Conservation (phyloP, 2,888 invertebrate genomes). For the Liodrosophila aerea region DNA sequence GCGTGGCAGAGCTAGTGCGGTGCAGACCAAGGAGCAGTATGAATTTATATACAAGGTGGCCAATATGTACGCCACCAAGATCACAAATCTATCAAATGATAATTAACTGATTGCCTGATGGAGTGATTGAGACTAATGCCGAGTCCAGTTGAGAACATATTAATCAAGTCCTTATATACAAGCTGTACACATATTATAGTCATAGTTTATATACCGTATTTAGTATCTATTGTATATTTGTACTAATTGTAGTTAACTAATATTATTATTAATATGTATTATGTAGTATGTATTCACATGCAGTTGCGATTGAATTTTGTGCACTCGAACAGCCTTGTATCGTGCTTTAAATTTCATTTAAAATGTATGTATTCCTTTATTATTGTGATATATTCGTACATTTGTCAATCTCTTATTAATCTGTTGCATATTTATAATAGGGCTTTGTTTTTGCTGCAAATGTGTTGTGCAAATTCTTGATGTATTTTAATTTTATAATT, state of each 20-base stretch:
- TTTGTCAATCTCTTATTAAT: slow-evolving; percentile 68
- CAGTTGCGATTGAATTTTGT: slow-evolving; percentile 34
- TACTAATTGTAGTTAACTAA: slow-evolving; percentile 22
- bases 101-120: slow-evolving; percentile 60
- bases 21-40: slow-evolving; percentile 96
- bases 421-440: slow-evolving; percentile 74
- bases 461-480: slow-evolving; percentile 35
- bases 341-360: slow-evolving; percentile 66
- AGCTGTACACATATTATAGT: slow-evolving; percentile 48
- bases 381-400: slow-evolving; percentile 80
- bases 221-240: slow-evolving; percentile 19
- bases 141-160: slow-evolving; percentile 20
- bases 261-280: slow-evolving; percentile 27
- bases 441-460: slow-evolving; percentile 43
- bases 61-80: slow-evolving; percentile 91
- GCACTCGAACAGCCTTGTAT: slow-evolving; percentile 20
- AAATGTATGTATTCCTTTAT: slow-evolving; percentile 79
- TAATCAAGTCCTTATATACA: slow-evolving; percentile 55
- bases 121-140: slow-evolving; percentile 11
- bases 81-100: slow-evolving; percentile 88
- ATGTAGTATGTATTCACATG: slow-evolving; percentile 25
- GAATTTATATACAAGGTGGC: slow-evolving; percentile 95
- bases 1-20: slow-evolving; percentile 93
- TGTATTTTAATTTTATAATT: slow-evolving; percentile 37
- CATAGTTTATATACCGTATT: slow-evolving; percentile 35